A percentile compares a stretch with the other conserved stretches of the same genome.
Evolutionary conservation across 64 coral and sea anemone species (phyloP).

Genomic region (Pocillopora damicornis): DNA sequence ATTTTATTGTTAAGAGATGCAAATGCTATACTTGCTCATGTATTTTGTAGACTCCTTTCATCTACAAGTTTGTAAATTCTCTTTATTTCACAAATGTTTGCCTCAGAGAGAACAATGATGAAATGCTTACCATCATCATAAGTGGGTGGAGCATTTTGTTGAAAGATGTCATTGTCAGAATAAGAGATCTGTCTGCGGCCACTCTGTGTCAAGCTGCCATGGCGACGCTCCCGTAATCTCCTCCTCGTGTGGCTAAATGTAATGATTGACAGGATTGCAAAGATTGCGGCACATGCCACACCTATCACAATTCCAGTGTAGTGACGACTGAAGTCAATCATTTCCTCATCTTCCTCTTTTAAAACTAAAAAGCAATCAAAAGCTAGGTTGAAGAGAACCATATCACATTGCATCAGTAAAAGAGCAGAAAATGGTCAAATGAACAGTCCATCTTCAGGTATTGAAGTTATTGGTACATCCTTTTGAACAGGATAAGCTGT

Average conservation of each 20-base stretch:
- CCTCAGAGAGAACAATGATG: not conserved
- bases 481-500: too few relatives aligned
- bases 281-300: conserved; percentile 83
- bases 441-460: too few relatives aligned
- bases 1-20: too few relatives aligned
- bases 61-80: too few relatives aligned
- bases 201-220: conserved; percentile 5
- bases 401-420: too few relatives aligned
- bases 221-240: conserved; percentile 35
- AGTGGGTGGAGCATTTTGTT: conserved; percentile 60
- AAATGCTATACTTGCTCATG: too few relatives aligned
- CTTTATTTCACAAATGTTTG: not conserved
- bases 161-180: conserved; percentile 42
- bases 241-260: conserved; percentile 67
- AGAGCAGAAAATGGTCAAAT: too few relatives aligned
- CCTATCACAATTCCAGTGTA: conserved; percentile 89
- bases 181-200: conserved; percentile 35
- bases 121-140: conserved; percentile 68
- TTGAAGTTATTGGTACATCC: too few relatives aligned
- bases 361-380: not conserved
- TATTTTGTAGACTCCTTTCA: too few relatives aligned
- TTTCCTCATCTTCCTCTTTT: conserved; percentile 15
- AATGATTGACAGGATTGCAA: conserved; percentile 65
- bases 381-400: not conserved
- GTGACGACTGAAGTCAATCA: conserved; percentile 56